These are phyloP conservation scores for Halictus quadricinctus DNA, from an alignment of 2,888 invertebrate species.

Conservation along the genomic window DNA sequence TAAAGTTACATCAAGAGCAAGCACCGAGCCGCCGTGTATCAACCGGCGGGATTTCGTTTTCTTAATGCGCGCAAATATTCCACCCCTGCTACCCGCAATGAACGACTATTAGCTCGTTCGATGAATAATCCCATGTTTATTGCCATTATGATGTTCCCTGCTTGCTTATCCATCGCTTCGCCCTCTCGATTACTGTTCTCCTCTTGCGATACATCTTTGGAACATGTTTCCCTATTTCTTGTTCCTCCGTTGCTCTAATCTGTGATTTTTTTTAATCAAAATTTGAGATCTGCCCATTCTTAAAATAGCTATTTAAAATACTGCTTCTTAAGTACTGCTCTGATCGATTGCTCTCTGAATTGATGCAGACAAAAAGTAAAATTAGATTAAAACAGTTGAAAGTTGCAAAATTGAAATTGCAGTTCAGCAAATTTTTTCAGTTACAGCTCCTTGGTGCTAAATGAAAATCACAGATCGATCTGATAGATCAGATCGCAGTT, in stretches of 20 bases:
- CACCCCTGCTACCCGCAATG: neutral
- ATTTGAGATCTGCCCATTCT: too few species aligned
- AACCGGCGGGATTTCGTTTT: slow-evolving; percentile 41
- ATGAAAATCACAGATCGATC: too few species aligned
- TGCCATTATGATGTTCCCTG: neutral
- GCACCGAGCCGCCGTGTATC: slow-evolving; percentile 38
- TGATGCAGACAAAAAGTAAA: neutral
- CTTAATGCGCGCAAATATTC: slow-evolving; percentile 24
- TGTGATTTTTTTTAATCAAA: neutral
- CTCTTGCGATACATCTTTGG: neutral
- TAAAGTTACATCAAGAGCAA: slow-evolving; percentile 72
- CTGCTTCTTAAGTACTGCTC: neutral
- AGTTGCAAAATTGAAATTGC: too few species aligned
- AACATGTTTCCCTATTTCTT: neutral
- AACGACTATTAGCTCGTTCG: neutral
- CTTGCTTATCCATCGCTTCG: neutral
- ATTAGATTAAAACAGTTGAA: neutral
- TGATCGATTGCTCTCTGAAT: neutral
- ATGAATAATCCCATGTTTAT: neutral
- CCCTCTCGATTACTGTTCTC: neutral
- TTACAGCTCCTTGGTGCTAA: too few species aligned
- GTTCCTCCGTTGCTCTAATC: neutral
- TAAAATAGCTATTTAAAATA: neutral
- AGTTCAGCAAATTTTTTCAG: neutral
- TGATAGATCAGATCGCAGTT: too few species aligned